A percentile compares a stretch with the other conserved stretches of the same genome.
Evolutionary conservation across 2,888 invertebrate species (phyloP).

Genomic region (Philhelius pedissequus): DNA sequence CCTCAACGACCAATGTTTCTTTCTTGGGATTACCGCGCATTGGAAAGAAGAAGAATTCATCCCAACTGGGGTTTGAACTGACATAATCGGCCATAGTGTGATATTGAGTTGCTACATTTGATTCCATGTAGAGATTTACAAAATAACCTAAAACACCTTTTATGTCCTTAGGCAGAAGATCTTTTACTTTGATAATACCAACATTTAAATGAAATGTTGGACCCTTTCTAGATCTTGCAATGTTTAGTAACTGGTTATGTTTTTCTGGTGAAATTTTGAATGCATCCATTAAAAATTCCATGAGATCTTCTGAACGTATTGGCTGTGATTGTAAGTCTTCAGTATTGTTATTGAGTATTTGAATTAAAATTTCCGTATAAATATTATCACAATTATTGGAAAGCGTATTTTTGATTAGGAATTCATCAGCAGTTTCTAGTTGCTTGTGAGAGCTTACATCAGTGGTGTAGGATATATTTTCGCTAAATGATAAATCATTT

Average conservation of each 20-base stretch:
- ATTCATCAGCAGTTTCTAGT: not conserved
- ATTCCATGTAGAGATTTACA: slow-evolving; percentile 92
- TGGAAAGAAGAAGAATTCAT: slow-evolving; percentile 96
- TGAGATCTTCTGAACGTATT: slow-evolving; percentile 81
- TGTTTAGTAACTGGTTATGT: slow-evolving; percentile 85
- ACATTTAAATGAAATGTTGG: slow-evolving; percentile 91
- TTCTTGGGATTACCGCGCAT: slow-evolving; percentile 85
- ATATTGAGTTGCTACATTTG: slow-evolving; percentile 87
- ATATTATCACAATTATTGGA: slow-evolving; percentile 84
- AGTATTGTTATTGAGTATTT: slow-evolving; percentile 89
- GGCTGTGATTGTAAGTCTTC: slow-evolving; percentile 86
- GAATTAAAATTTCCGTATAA: slow-evolving; percentile 89
- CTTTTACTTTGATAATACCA: slow-evolving; percentile 92
- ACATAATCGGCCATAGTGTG: slow-evolving; percentile 94
- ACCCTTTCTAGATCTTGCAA: slow-evolving; percentile 88
- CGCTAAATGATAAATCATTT: not conserved
- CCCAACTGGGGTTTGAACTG: slow-evolving; percentile 96
- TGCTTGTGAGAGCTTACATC: not conserved
- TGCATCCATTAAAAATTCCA: slow-evolving; percentile 89
- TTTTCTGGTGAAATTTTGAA: slow-evolving; percentile 86
- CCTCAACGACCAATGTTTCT: slow-evolving; percentile 89
- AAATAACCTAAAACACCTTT: slow-evolving; percentile 98
- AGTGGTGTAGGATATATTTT: not conserved
- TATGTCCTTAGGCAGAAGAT: slow-evolving; percentile 90
- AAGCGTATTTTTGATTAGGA: slow-evolving; percentile 30